phyloP scores from a whole-genome alignment of 2,113 vertebrate genomes.

The Peromyscus leucopus region DNA sequence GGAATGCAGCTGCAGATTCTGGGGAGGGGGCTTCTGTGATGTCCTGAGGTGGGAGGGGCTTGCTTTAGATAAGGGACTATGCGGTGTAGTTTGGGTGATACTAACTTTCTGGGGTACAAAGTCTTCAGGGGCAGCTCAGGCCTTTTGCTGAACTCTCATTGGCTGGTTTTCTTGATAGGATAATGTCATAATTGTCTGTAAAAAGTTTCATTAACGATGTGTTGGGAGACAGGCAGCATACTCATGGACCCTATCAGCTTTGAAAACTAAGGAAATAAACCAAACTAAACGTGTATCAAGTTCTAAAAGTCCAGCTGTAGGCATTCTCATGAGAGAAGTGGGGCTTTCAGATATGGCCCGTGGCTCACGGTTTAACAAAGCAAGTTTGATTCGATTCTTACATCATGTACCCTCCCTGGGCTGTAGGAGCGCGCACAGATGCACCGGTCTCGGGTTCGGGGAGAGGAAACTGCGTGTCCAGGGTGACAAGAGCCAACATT shows the following conservation, averaged over 20 bases:
- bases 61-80: not conserved
- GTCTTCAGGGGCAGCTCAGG: not conserved
- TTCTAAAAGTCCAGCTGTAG: not conserved
- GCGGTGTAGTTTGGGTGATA: not conserved
- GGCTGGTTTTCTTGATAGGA: not conserved
- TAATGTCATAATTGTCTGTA: not conserved
- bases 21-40: not conserved
- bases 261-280: conserved; percentile 21
- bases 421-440: not conserved
- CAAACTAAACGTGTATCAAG: not conserved
- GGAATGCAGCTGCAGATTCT: not conserved
- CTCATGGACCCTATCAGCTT: not conserved
- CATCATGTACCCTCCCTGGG: not conserved
- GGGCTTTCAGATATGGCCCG: not conserved
- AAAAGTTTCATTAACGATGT: not conserved
- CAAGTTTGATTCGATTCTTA: not conserved
- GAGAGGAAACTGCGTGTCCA: not conserved
- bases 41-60: not conserved
- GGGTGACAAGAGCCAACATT: not conserved
- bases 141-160: not conserved
- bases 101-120: not conserved
- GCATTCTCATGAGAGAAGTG: not conserved
- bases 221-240: not conserved
- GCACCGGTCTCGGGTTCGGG: not conserved
- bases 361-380: conserved; percentile 15